Conservation (phyloP, 2,888 invertebrate species). For the Hofmannophila pseudospretella region DNA sequence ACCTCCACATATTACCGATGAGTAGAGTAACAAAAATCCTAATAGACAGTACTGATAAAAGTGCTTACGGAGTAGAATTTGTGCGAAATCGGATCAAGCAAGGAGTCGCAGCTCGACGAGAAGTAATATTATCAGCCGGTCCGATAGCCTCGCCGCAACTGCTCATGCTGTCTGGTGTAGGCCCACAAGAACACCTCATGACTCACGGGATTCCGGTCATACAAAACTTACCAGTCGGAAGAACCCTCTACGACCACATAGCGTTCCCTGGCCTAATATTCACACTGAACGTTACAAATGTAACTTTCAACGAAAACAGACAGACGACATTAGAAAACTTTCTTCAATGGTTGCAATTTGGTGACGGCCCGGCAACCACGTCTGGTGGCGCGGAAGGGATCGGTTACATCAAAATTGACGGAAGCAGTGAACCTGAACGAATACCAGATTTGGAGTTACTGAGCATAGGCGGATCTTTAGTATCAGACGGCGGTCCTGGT, state of each 20-base stretch:
- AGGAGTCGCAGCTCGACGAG: conserved; percentile 76
- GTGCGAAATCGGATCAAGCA: conserved; percentile 52
- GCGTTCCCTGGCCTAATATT: conserved; percentile 84
- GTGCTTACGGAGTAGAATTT: conserved; percentile 76
- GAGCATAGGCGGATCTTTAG: conserved; percentile 72
- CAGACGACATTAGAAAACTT: conserved; percentile 28
- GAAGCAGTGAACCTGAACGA: conserved; percentile 61
- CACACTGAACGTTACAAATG: conserved; percentile 53
- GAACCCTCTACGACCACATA: conserved; percentile 80
- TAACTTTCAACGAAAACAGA: conserved; percentile 39
- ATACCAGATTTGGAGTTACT: conserved; percentile 86
- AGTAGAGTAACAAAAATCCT: conserved; percentile 75
- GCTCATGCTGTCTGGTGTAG: conserved; percentile 87
- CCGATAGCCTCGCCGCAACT: conserved; percentile 89
- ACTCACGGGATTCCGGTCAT: conserved; percentile 74
- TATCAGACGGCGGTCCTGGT: conserved; percentile 52
- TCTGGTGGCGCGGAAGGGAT: conserved; percentile 81
- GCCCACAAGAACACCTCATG: conserved; percentile 77
- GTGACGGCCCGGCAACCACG: conserved; percentile 63
- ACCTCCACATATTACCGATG: conserved; percentile 76
- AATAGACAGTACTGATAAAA: conserved; percentile 62
- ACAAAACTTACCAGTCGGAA: conserved; percentile 79
- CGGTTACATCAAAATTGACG: conserved; percentile 79
- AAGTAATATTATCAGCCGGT: conserved; percentile 86
- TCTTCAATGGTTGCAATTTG: conserved; percentile 40